phyloP scores from a whole-genome alignment of 2,888 invertebrate genomes.

The Hydropsyche betteni region DNA sequence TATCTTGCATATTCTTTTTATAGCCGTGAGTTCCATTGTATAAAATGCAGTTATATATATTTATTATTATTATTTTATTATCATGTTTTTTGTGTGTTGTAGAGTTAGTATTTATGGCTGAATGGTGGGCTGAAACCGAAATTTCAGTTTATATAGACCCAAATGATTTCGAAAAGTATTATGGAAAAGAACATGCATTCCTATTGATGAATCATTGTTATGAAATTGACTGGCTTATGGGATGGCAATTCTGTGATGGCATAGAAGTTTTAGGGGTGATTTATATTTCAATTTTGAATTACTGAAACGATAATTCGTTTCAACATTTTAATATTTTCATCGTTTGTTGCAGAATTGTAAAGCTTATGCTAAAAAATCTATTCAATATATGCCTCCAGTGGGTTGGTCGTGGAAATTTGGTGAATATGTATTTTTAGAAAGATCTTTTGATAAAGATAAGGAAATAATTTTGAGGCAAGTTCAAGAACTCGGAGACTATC shows the following conservation, averaged over 20 bases:
- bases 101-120: conserved; percentile 92
- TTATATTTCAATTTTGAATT: conserved; percentile 52
- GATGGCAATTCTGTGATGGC: conserved; percentile 90
- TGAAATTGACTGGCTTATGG: conserved; percentile 95
- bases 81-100: conserved; percentile 56
- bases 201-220: conserved; percentile 94
- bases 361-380: conserved; percentile 92
- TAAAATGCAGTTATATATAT: neutral
- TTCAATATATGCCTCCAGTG: conserved; percentile 89
- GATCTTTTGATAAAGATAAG: conserved; percentile 91
- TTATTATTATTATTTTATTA: neutral
- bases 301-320: too few species aligned
- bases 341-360: conserved; percentile 80
- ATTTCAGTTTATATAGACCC: conserved; percentile 79
- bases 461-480: conserved; percentile 83
- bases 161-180: conserved; percentile 79
- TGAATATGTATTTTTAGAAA: conserved; percentile 92
- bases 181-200: conserved; percentile 88
- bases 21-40: conserved; percentile 78
- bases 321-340: conserved; percentile 43
- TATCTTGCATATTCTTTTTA: conserved; percentile 89
- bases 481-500: conserved; percentile 84
- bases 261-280: conserved; percentile 83
- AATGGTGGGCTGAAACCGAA: conserved; percentile 91
- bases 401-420: conserved; percentile 98